Evolutionary conservation across 1,140 invertebrate genomes (phyloP), one percentile per base, ranked within the genome.

Genomic region (Akabosia matsudoensis): DNA sequence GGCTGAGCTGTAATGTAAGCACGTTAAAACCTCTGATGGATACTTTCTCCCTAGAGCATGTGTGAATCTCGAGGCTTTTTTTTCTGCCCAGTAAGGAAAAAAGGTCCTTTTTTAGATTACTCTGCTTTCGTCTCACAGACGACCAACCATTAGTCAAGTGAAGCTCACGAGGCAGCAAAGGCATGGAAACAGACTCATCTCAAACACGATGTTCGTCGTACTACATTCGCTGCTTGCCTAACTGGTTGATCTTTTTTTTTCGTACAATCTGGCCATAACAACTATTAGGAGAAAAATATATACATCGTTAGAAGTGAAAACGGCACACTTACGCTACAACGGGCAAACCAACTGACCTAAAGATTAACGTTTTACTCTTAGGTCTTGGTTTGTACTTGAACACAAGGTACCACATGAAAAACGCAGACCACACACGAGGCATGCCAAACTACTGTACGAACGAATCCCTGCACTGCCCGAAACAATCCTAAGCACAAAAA

Each of bases 81-180:
- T 45, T 18, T 18, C 37, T 67, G 24, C n/a, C 22, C 28, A 30
- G 54, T 16, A 67, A n/a, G 30, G 31, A 7, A n/a, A 31, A 67
- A 67, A 67, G 28, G 61, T 67, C 24, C 61, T 67, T 67, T 61
- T 67, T 67, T 67, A 67, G 24, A 61, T 67, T 67, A 7, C 61
- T 67, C 61, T n/a, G 61, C 61, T 67, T 67, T 67, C 61, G 31
- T 67, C 61, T 67, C 61, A 67, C 61, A 67, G 54, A 61, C 24
- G 61, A 67, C 61, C 61, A 67, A 30, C 61, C 61, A 67, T 67
- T 67, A 67, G 61, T 67, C 61, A 67, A 56, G 54, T n/a, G 54
- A 56, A 56, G 18, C 37, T 45, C 37, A 45, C 18, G 37, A 45
- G 37, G 37, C 7, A 45, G 37, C 7, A 45, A 45, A 45, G 37